Evolutionary conservation across 2,888 invertebrate species (phyloP).

Genomic region (Hedya salicella): DNA sequence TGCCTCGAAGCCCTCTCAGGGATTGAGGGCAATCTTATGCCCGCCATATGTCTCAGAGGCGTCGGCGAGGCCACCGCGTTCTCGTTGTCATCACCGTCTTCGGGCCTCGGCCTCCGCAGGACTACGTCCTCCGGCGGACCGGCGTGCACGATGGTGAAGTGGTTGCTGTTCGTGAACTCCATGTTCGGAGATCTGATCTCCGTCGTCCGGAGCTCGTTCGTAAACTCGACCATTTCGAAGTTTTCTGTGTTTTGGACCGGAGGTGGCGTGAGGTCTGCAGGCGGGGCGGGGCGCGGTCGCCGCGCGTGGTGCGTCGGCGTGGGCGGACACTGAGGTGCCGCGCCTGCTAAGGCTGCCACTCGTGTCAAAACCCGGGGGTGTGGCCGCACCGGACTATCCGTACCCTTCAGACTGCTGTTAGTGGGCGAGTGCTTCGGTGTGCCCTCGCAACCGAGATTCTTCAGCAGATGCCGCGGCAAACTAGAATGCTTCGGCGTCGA

Average conservation of each 20-base stretch:
- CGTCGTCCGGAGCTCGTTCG: constrained; percentile 78
- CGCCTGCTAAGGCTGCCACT: constrained; percentile 84
- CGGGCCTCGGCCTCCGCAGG: constrained; percentile 74
- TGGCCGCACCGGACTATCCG: constrained; percentile 81
- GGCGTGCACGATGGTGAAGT: constrained; percentile 82
- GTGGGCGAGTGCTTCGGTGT: constrained; percentile 77
- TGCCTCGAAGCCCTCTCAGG: constrained; percentile 88
- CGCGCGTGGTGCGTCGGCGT: constrained; percentile 95
- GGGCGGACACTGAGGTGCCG: constrained; percentile 91
- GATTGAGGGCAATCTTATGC: constrained; percentile 91
- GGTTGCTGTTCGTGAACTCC: constrained; percentile 84
- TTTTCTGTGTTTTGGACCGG: constrained; percentile 77
- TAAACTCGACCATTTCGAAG: constrained; percentile 80
- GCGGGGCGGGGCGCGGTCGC: constrained; percentile 85
- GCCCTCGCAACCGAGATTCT: constrained; percentile 73
- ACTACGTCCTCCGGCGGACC: constrained; percentile 81
- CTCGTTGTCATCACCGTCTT: constrained; percentile 77
- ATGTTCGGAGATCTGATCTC: constrained; percentile 83
- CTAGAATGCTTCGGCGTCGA: constrained; percentile 79
- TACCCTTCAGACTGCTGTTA: constrained; percentile 54
- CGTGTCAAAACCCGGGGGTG: constrained; percentile 87
- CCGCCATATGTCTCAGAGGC: constrained; percentile 88
- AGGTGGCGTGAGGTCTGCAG: constrained; percentile 80
- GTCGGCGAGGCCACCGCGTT: constrained; percentile 84
- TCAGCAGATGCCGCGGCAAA: constrained; percentile 75